phyloP scores from a whole-genome alignment of 2,797 vertebrate genomes.

The Halcyon leucocephala region DNA sequence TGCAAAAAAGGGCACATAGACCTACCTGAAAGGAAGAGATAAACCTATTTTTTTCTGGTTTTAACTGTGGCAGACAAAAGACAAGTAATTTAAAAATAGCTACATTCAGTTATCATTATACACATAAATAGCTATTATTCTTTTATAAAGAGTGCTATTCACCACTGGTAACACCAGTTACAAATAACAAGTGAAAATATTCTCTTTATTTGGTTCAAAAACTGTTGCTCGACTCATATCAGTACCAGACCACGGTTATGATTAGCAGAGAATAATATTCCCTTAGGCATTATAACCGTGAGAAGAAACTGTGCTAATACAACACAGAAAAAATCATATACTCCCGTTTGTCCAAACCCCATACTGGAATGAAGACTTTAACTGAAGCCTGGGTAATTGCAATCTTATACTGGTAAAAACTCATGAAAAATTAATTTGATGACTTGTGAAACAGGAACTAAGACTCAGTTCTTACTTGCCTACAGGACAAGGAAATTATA shows the following conservation, averaged over 20 bases:
- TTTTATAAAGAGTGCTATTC: background rate
- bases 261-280: background rate
- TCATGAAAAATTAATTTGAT: background rate
- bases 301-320: background rate
- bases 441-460: background rate
- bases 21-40: constrained; percentile 33
- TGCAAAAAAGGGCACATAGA: background rate
- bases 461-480: background rate
- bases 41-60: background rate
- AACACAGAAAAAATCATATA: background rate
- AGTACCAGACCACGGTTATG: background rate
- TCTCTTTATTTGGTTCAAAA: background rate
- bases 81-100: constrained; percentile 13
- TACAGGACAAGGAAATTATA: constrained; percentile 30
- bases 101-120: background rate
- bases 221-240: background rate
- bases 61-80: background rate
- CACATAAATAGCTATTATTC: background rate
- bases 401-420: background rate
- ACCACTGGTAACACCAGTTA: background rate
- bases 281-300: background rate
- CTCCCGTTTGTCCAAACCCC: background rate
- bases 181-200: background rate
- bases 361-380: background rate
- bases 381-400: background rate